Conservation (phyloP, 2,888 invertebrate genomes). For the Acrobeloides nanus region DNA sequence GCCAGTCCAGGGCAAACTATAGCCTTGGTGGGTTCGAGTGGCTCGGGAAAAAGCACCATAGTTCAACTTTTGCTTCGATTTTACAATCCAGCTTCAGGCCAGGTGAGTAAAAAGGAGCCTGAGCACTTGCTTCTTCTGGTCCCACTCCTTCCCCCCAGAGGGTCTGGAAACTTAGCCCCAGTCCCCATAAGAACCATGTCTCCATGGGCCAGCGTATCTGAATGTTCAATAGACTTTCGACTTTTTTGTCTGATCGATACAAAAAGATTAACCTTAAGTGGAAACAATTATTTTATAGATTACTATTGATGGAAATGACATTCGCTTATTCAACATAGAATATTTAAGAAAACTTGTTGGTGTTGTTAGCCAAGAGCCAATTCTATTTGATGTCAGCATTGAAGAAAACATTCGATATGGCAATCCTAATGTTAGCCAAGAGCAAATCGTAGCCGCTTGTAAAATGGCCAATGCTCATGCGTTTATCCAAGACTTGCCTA, state of each 20-base stretch:
- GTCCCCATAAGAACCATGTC: too few species aligned
- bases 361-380: slow-evolving; percentile 57
- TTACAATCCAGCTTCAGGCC: slow-evolving; percentile 35
- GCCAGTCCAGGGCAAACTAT: slow-evolving; percentile 40
- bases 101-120: slow-evolving; percentile 11
- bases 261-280: too few species aligned
- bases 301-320: slow-evolving; percentile 55
- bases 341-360: slow-evolving; percentile 56
- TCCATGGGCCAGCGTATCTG: too few species aligned
- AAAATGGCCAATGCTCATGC: slow-evolving; percentile 56
- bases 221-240: too few species aligned
- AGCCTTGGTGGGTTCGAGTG: slow-evolving; percentile 42
- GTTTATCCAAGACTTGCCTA: slow-evolving; percentile 50
- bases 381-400: slow-evolving; percentile 63
- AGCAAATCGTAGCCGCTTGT: slow-evolving; percentile 35
- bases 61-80: slow-evolving; percentile 40
- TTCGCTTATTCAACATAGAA: slow-evolving; percentile 56
- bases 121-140: too few species aligned
- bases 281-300: slow-evolving; percentile 34
- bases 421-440: slow-evolving; percentile 28
- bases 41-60: slow-evolving; percentile 36
- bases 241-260: too few species aligned
- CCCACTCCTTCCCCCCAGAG: too few species aligned
- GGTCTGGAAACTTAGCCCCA: too few species aligned
- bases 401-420: slow-evolving; percentile 57